Percentiles rank a stretch among this genome's conserved stretches.
These are phyloP conservation scores for Scyliorhinus canicula DNA, from an alignment of 2,797 vertebrate species.

Conservation along the genomic window DNA sequence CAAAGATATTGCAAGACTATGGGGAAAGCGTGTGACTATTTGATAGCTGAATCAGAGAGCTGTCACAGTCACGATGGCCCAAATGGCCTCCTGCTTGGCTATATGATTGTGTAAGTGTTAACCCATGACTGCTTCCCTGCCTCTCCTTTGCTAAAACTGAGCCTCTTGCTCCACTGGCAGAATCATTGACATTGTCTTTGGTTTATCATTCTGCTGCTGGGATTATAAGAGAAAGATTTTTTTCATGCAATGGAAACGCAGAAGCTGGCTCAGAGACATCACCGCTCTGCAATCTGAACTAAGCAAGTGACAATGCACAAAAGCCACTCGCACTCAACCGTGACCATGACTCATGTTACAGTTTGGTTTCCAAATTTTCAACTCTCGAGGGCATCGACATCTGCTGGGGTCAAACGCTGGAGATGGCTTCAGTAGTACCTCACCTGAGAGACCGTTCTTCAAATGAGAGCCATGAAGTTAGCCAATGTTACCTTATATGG, in stretches of 20 bases:
- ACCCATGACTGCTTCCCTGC: background rate
- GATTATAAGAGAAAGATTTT: no score
- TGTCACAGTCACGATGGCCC: background rate
- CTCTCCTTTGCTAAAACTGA: background rate
- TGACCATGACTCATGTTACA: background rate
- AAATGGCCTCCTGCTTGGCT: background rate
- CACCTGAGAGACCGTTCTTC: background rate
- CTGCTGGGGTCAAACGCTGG: background rate
- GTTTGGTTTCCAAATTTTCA: background rate
- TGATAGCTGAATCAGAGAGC: background rate
- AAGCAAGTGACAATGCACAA: background rate
- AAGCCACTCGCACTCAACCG: background rate
- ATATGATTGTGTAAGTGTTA: background rate
- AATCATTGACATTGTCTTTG: background rate
- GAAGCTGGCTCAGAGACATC: background rate
- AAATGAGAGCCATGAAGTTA: background rate
- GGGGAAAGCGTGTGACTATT: background rate
- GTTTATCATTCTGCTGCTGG: background rate
- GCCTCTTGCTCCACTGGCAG: background rate
- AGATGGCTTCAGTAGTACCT: background rate
- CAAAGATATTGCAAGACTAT: background rate
- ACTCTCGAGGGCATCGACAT: background rate
- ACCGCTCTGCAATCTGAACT: background rate
- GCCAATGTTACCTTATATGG: background rate
- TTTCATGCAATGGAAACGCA: background rate